These are phyloP conservation scores for Cyclina sinensis DNA, from an alignment of 1,140 invertebrate species.

Conservation along the genomic window DNA sequence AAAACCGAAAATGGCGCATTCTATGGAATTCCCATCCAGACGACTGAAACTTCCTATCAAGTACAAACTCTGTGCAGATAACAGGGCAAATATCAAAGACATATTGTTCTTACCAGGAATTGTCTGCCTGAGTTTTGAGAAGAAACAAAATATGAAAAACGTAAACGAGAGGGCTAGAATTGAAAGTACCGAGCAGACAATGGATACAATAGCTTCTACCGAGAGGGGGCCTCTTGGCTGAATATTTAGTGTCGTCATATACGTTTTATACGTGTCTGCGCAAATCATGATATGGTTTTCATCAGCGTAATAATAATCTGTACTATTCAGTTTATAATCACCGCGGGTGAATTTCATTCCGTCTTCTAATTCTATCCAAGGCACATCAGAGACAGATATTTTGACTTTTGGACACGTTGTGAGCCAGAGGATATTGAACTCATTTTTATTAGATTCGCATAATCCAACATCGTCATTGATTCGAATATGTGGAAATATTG, in stretches of 20 bases:
- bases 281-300: neutral
- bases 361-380: neutral
- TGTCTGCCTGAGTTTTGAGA: neutral
- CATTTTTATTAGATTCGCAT: neutral
- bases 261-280: neutral
- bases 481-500: neutral
- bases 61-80: neutral
- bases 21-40: neutral
- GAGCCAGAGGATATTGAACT: neutral
- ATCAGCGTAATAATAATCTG: neutral
- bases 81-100: neutral
- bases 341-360: neutral
- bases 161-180: neutral
- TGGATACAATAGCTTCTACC: conserved; percentile 16
- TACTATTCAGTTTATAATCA: neutral
- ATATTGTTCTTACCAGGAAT: conserved; percentile 41
- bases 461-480: neutral
- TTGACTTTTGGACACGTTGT: conserved; percentile 12
- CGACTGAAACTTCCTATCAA: neutral
- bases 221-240: neutral
- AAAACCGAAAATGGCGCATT: conserved; percentile 14
- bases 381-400: neutral
- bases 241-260: neutral
- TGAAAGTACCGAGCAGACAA: neutral
- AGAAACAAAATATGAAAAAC: neutral